These are phyloP conservation scores for Hypsibius dujardini DNA, from an alignment of 1,140 invertebrate genomes.

Conservation along the genomic window DNA sequence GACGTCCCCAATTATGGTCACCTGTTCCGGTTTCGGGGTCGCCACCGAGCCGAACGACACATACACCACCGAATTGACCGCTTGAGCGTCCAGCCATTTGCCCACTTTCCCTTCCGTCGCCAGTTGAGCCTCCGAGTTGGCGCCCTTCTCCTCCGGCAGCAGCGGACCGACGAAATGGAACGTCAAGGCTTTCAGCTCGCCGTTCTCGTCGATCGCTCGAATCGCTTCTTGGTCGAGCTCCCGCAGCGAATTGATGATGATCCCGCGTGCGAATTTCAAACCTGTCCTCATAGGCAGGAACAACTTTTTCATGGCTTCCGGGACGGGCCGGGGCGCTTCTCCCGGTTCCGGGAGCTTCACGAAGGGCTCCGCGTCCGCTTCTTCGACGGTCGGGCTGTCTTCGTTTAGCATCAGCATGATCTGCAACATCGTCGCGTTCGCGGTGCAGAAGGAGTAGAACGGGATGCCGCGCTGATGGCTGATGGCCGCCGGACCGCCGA, in stretches of 20 bases:
- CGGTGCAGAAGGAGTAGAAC: neutral
- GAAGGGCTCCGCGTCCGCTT: neutral
- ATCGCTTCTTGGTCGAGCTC: neutral
- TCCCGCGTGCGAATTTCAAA: neutral
- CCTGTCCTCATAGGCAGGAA: neutral
- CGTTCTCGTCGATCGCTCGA: neutral
- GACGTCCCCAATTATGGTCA: neutral
- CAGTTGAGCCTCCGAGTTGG: neutral
- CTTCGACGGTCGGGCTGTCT: neutral
- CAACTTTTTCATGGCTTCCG: neutral
- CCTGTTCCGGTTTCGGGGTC: neutral
- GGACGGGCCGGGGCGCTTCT: neutral
- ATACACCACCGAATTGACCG: neutral
- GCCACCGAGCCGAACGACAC: slow-evolving; percentile 5
- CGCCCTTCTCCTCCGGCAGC: neutral
- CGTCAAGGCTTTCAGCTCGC: neutral
- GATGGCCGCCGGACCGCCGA: neutral
- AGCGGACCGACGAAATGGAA: neutral
- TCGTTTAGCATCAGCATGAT: too few relatives aligned
- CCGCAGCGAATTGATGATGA: neutral
- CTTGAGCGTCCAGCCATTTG: neutral
- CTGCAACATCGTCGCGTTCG: neutral
- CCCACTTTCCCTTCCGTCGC: neutral
- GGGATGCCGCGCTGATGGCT: neutral
- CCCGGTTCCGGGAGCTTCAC: neutral